A percentile compares a stretch with the other conserved stretches of the same genome.
Conservation (phyloP, 2,797 vertebrate species). For the Halcyon chelicuti region DNA sequence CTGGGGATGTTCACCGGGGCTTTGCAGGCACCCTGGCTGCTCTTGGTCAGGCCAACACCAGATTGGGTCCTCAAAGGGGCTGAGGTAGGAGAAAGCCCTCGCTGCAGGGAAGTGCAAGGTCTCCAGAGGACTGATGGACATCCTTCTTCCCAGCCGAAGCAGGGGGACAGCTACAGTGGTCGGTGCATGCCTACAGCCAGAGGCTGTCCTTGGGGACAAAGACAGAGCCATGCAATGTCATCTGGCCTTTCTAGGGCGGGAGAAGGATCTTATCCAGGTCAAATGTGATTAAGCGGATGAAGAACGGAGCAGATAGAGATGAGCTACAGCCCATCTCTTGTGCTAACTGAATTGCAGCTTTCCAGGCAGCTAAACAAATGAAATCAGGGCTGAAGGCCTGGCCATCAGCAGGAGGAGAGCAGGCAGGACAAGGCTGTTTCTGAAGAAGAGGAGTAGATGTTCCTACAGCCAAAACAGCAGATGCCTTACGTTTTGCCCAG, state of each 20-base stretch:
- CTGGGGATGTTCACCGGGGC: fast-evolving
- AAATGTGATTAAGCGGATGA: conserved; percentile 59
- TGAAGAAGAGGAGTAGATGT: conserved; percentile 30
- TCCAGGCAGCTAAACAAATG: conserved; percentile 52
- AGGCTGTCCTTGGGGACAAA: conserved; percentile 3
- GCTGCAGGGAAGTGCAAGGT: neutral
- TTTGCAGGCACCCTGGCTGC: neutral
- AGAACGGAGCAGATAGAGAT: conserved; percentile 33
- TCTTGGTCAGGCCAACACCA: neutral
- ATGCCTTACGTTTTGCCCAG: neutral
- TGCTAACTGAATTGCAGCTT: conserved; percentile 62
- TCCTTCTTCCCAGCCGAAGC: neutral
- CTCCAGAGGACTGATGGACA: neutral
- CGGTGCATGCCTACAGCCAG: neutral
- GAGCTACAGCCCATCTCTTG: conserved; percentile 33
- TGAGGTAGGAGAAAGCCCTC: neutral
- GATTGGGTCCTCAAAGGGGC: neutral
- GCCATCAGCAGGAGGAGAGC: neutral
- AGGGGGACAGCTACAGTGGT: neutral
- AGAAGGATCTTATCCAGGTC: conserved; percentile 60
- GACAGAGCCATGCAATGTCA: conserved; percentile 25
- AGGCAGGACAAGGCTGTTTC: neutral
- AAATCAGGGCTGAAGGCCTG: conserved; percentile 52
- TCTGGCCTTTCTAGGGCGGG: neutral
- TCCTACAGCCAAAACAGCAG: neutral